These are phyloP conservation scores for Heliconius cydno DNA, from an alignment of 2,888 invertebrate species.

Conservation along the genomic window DNA sequence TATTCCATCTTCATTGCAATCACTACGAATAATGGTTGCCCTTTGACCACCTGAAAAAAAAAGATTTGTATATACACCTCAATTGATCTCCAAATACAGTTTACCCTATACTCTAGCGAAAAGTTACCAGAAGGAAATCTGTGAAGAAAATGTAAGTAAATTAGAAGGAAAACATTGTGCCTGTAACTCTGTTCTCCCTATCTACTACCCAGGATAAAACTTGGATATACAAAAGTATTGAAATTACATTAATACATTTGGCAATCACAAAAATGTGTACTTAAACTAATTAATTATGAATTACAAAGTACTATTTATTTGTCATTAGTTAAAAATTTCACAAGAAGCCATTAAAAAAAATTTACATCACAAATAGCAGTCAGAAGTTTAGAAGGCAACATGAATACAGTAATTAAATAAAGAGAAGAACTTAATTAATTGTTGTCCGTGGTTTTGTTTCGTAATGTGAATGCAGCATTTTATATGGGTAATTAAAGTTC, in stretches of 20 bases:
- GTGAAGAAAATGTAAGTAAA: no score
- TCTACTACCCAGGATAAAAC: not conserved
- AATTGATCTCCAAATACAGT: no score
- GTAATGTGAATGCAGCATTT: not conserved
- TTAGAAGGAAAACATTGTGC: not conserved
- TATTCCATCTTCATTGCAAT: constrained; percentile 99
- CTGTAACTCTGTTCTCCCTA: not conserved
- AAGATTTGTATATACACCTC: no score
- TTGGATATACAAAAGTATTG: not conserved
- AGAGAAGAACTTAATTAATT: not conserved
- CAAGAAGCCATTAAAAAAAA: constrained; percentile 3
- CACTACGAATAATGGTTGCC: constrained; percentile 95
- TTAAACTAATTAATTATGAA: not conserved
- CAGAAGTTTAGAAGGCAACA: not conserved
- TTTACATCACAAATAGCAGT: not conserved
- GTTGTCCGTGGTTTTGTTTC: not conserved
- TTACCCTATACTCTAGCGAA: no score
- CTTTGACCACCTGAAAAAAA: constrained; percentile 86
- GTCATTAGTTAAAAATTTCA: constrained; percentile 1
- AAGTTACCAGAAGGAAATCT: no score
- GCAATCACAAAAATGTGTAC: not conserved
- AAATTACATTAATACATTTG: not conserved
- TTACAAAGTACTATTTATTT: not conserved
- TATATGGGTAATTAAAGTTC: not conserved
- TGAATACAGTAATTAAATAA: constrained; percentile 2